Conservation (phyloP, 2,797 vertebrate species). For the Sebastiscus albofasciatus region DNA sequence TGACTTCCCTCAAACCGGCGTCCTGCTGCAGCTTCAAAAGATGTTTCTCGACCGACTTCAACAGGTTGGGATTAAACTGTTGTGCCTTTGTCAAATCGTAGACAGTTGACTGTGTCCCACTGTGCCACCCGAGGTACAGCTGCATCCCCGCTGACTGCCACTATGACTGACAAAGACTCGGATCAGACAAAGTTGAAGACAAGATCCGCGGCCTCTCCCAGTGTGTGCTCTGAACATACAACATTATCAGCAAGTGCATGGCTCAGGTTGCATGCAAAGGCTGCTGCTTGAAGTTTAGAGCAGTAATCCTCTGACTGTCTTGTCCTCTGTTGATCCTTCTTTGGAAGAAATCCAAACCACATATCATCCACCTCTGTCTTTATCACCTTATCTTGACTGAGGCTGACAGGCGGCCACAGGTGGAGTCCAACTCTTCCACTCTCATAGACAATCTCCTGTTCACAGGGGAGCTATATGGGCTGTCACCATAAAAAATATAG, state of each 20-base stretch:
- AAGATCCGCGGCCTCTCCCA: conserved; percentile 25
- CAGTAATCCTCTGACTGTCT: conserved; percentile 21
- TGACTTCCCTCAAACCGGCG: neutral
- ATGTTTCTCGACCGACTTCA: conserved; percentile 17
- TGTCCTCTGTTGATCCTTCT: conserved; percentile 25
- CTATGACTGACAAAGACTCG: conserved; percentile 42
- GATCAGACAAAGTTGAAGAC: conserved; percentile 21
- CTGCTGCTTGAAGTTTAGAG: conserved; percentile 9
- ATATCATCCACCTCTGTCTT: conserved; percentile 35
- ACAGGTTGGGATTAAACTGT: conserved; percentile 33
- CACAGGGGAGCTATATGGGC: neutral
- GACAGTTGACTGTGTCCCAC: conserved; percentile 22
- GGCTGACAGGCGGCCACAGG: conserved; percentile 49
- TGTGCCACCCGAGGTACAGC: conserved; percentile 25
- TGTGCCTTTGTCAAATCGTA: conserved; percentile 3
- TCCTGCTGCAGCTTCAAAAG: conserved; percentile 30
- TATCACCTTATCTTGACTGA: conserved; percentile 22
- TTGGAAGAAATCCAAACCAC: conserved; percentile 26
- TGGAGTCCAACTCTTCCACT: conserved; percentile 38
- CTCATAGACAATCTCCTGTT: conserved; percentile 19
- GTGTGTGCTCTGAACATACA: conserved; percentile 38
- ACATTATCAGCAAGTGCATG: conserved; percentile 37
- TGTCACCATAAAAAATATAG: neutral
- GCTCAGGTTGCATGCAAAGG: conserved; percentile 49
- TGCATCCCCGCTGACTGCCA: conserved; percentile 26